A percentile compares a stretch with the other conserved stretches of the same genome.
Evolutionary conservation across 92 coral and sea anemone genomes (phyloP).

Genomic region (Diadumene lineata): DNA sequence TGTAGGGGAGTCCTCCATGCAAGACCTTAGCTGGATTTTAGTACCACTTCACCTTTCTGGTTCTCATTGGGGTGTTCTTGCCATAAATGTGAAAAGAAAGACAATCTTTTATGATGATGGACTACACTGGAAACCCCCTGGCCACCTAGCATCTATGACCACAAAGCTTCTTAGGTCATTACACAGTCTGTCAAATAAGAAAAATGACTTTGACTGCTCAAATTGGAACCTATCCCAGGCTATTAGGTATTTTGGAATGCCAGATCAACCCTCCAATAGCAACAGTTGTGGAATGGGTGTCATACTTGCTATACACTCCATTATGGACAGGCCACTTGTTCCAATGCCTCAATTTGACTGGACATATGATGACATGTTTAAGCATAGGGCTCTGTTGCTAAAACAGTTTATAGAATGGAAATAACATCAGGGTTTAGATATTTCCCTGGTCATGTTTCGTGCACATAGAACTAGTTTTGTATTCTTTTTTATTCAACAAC

Average conservation of each 20-base stretch:
- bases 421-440: not conserved
- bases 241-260: constrained; percentile 31
- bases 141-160: constrained; percentile 7
- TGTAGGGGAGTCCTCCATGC: not conserved
- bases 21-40: constrained; percentile 31
- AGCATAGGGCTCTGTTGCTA: constrained; percentile 7
- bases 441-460: no score
- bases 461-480: no score
- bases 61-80: constrained; percentile 46
- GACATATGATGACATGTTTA: constrained; percentile 24
- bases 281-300: constrained; percentile 27
- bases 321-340: constrained; percentile 13
- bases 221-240: constrained; percentile 17
- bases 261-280: constrained; percentile 35
- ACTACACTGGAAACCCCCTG: constrained; percentile 34
- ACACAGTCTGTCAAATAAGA: not conserved
- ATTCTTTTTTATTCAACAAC: no score
- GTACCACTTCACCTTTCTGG: constrained; percentile 31
- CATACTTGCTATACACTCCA: constrained; percentile 8
- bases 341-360: constrained; percentile 12
- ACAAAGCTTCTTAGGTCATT: constrained; percentile 14
- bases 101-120: constrained; percentile 39
- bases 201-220: constrained; percentile 11
- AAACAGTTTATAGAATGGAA: constrained; percentile 23
- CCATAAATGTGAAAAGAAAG: constrained; percentile 17